These are phyloP conservation scores for Pseudomyrmex pallidus DNA, from an alignment of 1,140 invertebrate genomes.

Conservation along the genomic window DNA sequence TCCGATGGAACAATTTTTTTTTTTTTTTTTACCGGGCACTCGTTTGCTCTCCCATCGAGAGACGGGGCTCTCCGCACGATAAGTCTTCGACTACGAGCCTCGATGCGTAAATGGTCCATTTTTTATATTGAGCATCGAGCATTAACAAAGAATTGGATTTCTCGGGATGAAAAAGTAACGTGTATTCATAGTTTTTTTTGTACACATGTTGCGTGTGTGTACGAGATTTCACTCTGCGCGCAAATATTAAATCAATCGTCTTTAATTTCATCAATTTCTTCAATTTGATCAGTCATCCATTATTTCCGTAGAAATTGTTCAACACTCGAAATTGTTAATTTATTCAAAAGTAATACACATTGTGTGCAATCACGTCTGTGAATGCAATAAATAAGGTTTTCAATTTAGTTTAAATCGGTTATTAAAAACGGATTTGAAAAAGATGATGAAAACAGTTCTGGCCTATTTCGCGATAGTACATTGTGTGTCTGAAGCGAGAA, in stretches of 20 bases:
- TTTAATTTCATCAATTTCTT: no score
- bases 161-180: not conserved
- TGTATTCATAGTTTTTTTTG: not conserved
- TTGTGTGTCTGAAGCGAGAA: no score
- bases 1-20: constrained; percentile 54
- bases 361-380: not conserved
- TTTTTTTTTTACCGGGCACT: not conserved
- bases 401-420: not conserved
- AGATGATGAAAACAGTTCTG: not conserved
- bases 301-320: not conserved
- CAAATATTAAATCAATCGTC: no score
- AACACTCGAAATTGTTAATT: not conserved
- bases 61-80: not conserved
- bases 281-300: no score
- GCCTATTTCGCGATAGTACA: no score
- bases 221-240: no score
- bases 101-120: constrained; percentile 15
- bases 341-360: no score
- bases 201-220: not conserved
- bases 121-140: not conserved
- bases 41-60: constrained; percentile 10
- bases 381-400: not conserved
- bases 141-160: not conserved
- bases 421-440: not conserved
- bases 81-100: constrained; percentile 5